Percentiles rank a stretch among this genome's conserved stretches.
Evolutionary conservation across 2,888 invertebrate species (phyloP).

Genomic region (Lypha dubia): DNA sequence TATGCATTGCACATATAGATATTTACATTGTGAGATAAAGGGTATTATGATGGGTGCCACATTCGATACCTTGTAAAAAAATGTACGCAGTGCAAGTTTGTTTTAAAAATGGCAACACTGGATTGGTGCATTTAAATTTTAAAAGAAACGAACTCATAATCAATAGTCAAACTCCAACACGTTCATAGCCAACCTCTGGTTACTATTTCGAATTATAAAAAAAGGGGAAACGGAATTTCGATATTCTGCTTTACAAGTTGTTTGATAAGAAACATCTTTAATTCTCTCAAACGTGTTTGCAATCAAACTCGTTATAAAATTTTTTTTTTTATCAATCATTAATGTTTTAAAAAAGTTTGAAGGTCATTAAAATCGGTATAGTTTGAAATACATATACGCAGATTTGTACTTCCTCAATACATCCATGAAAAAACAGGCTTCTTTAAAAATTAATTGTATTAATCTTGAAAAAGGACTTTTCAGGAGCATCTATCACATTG

Average conservation of each 20-base stretch:
- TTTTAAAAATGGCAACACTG: neutral
- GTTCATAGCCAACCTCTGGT: neutral
- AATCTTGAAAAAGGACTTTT: too few relatives aligned
- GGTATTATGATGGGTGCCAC: too few relatives aligned
- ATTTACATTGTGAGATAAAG: too few relatives aligned
- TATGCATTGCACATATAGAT: too few relatives aligned
- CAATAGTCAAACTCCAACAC: neutral
- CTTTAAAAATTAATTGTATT: neutral
- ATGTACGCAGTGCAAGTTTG: neutral
- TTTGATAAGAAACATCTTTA: neutral
- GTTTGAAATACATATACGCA: neutral
- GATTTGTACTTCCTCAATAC: neutral
- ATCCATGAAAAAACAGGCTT: constrained; percentile 12
- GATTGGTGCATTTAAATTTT: neutral
- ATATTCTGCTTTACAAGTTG: neutral
- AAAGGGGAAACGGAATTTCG: constrained; percentile 46
- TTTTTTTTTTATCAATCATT: neutral
- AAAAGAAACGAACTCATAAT: neutral
- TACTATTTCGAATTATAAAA: constrained; percentile 24
- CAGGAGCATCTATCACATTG: neutral
- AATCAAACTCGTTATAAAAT: neutral
- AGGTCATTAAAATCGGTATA: constrained; percentile 49
- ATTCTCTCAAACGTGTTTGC: constrained; percentile 10
- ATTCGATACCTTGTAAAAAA: too few relatives aligned
- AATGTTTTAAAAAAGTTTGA: constrained; percentile 45